Base-by-base conservation (phyloP, 2,888 invertebrate species). In the Criorhina ranunculi region DNA sequence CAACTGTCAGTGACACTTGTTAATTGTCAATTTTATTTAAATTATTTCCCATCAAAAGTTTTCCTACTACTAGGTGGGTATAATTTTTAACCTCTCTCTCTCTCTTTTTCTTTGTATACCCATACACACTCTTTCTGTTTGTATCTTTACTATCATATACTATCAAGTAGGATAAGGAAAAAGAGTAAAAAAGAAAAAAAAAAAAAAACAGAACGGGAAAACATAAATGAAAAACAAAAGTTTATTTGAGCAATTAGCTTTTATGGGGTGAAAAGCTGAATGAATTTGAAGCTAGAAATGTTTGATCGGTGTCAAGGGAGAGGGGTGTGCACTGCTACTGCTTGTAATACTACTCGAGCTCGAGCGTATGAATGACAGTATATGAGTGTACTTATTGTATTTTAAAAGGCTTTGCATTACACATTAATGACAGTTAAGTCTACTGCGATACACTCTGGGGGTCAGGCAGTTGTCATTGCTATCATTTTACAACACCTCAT, bases 261-360 rank as follows among this genome's bases (percentile, higher is more conserved):
- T 85, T 85, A 80, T 75, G 75, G 80, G 75, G 85, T 80, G 76
- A 85, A 85, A 85, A 85, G 85, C 85, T 85, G 85, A 85, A 85
- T 85, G 85, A 85, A 85, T 85, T 83, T 66, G 60, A 80, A 70
- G 75, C 75, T 70, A 69, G 53, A 79, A 62, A 62, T 73, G 69
- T 75, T 80, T 80, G 69, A 64, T 46, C 35, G 24, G 67, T 51
- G 67, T 31, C 17, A 7, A n/a, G 8, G 53, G 53, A 40, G 19
- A 9, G 42, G 7, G 31, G 12, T 44, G 17, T 51, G 11, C 5
- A 24, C 4, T 24, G 9, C 64, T 55, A 24, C 19, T 49, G 40
- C 15, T 40, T 46, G 19, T 59, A 66, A 49, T 44, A 77, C 42
- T 57, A 37, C 64, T 33, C 31, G 60, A 19, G 55, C 35, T n/a